phyloP scores from a whole-genome alignment of 2,113 vertebrate species.

The Python bivittatus region DNA sequence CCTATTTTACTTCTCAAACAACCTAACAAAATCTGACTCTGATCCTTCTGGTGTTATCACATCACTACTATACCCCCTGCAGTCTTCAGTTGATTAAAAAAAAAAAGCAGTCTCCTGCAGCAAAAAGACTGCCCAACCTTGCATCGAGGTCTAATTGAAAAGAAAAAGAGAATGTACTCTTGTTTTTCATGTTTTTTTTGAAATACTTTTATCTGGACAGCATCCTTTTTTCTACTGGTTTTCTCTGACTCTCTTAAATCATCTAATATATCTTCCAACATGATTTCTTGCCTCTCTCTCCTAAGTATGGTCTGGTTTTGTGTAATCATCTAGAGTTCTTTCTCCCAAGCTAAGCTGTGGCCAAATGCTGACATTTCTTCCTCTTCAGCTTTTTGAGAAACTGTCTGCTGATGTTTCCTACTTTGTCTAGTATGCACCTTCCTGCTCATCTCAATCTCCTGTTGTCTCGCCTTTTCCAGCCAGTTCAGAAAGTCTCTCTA shows the following conservation, averaged over 20 bases:
- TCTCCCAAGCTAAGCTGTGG: too few species aligned
- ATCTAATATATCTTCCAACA: too few species aligned
- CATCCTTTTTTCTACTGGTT: too few species aligned
- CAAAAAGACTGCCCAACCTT: too few species aligned
- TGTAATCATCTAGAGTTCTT: background rate
- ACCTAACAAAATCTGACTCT: too few species aligned
- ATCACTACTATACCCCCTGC: too few species aligned
- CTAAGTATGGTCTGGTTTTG: background rate
- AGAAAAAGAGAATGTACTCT: background rate
- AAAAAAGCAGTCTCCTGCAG: too few species aligned
- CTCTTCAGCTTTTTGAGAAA: background rate
- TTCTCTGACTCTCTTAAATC: too few species aligned
- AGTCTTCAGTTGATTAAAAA: too few species aligned
- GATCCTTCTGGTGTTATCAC: too few species aligned
- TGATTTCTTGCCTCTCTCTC: background rate
- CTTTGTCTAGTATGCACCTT: background rate
- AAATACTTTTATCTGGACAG: background rate
- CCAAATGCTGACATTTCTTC: background rate
- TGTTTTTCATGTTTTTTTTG: background rate
- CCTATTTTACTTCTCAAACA: too few species aligned
- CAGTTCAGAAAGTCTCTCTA: background rate
- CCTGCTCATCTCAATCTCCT: background rate
- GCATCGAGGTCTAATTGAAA: background rate
- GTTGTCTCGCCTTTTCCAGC: background rate
- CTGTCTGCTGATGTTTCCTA: background rate